These are phyloP conservation scores for Tenthredo distinguenda DNA, from an alignment of 2,888 invertebrate genomes.

Conservation along the genomic window DNA sequence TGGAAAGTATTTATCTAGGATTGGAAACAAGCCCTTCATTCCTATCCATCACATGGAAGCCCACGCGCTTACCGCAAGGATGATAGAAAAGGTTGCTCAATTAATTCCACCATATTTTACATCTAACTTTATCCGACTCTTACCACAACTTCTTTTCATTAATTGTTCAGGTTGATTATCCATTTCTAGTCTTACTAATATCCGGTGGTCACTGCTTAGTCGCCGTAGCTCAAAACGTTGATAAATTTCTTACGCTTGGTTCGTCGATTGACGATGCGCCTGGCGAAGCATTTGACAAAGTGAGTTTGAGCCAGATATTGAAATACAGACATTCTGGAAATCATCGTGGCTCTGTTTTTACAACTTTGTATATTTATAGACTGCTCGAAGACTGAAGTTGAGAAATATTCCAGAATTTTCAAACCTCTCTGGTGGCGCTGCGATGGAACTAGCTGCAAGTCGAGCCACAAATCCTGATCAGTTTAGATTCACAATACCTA, in stretches of 20 bases:
- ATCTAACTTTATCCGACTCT: neutral
- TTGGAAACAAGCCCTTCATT: conserved; percentile 89
- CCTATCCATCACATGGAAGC: conserved; percentile 99
- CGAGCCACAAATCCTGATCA: conserved; percentile 83
- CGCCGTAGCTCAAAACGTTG: conserved; percentile 86
- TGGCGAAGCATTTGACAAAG: conserved; percentile 97
- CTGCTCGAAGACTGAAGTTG: conserved; percentile 91
- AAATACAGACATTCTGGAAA: neutral
- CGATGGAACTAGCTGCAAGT: conserved; percentile 90
- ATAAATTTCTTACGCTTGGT: conserved; percentile 90
- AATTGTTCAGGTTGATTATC: conserved; percentile 84
- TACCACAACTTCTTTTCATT: neutral
- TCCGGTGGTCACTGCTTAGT: conserved; percentile 97
- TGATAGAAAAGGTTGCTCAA: conserved; percentile 81
- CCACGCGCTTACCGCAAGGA: conserved; percentile 94
- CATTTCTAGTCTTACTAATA: conserved; percentile 92
- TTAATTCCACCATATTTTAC: neutral
- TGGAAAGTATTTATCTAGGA: conserved; percentile 87
- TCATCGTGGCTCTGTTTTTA: conserved; percentile 20
- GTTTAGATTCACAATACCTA: conserved; percentile 85
- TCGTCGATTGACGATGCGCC: conserved; percentile 91
- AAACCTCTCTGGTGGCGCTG: conserved; percentile 89
- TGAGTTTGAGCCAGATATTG: conserved; percentile 69
- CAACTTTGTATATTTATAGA: conserved; percentile 76
- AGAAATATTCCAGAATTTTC: conserved; percentile 87